These are phyloP conservation scores for Hydrolagus colliei DNA, from an alignment of 2,797 vertebrate species.

Conservation along the genomic window DNA sequence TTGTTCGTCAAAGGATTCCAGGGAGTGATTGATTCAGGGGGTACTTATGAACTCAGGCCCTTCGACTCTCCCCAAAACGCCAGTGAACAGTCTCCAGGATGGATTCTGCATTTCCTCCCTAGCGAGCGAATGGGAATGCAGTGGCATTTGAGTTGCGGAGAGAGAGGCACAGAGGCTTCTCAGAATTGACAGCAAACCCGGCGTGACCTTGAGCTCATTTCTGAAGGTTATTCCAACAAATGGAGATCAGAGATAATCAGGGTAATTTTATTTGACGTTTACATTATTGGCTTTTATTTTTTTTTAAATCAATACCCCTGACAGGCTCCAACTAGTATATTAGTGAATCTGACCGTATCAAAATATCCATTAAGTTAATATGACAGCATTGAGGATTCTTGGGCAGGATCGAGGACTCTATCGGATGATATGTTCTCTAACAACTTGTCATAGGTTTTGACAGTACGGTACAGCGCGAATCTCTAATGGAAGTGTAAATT, in stretches of 20 bases:
- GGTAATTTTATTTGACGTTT: slow-evolving; percentile 13
- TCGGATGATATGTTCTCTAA: not conserved
- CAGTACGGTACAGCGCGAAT: not conserved
- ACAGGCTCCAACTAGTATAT: not conserved
- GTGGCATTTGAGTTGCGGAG: not conserved
- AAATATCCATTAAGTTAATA: not conserved
- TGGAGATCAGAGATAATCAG: not conserved
- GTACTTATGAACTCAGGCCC: not conserved
- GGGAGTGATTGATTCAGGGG: no score
- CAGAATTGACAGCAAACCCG: not conserved
- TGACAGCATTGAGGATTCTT: not conserved
- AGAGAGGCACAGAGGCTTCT: not conserved
- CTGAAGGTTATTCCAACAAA: not conserved
- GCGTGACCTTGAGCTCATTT: not conserved
- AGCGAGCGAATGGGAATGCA: not conserved
- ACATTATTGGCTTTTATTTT: slow-evolving; percentile 21
- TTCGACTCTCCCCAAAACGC: not conserved
- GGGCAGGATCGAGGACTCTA: no score
- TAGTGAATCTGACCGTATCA: not conserved
- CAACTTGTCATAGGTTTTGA: not conserved
- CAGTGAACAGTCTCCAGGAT: not conserved
- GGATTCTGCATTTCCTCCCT: not conserved
- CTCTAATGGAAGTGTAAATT: not conserved
- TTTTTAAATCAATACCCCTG: slow-evolving; percentile 19
- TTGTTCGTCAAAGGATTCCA: no score